Evolutionary conservation across 1,140 invertebrate genomes (phyloP), one percentile per base, ranked within the genome.

Genomic region (Amphibalanus amphitrite): DNA sequence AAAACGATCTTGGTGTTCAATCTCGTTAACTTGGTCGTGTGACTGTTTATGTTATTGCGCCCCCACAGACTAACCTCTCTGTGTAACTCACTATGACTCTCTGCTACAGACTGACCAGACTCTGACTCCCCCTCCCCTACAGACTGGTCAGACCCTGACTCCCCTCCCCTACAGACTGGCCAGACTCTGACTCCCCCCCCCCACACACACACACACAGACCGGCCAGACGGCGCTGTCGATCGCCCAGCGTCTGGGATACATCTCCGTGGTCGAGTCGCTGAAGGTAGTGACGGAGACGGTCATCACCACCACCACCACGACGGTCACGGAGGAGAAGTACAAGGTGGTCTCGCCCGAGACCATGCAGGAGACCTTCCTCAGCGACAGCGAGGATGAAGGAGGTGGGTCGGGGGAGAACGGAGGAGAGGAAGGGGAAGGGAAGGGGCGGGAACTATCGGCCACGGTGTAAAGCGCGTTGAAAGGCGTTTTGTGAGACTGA

Each of bases 361-460:
- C 91, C 68, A 95, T 99, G 91, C 92, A 98, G 77, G 97, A 99
- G 81, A 95, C 93, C 0, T 94, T 98, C 78, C 95, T 99, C 88
- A 97, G 95, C 0, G 97, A 99, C 82, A 98, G 95, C 0, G 97
- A 99, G 81, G 97, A 99, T 81, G 97, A 99, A 88, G 95, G 93
- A 84, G 94, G 93, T 93, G 85, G 79, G 83, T 77, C 81, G 97
- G 99, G 88, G 95, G 93, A 84, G 94, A 93, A 93, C 85, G 79
- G 33, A 20, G 20, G 33, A 38, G 33, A 38, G 33, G 33, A 38
- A 15, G 33, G 33, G 33, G 15, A 15, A 38, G 33, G 33, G 33
- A 15, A 38, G 33, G 33, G 15, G 33, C 4, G 33, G 4, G 33
- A 38, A 38, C 4, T 38, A 15, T 4, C 15, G 4, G 15, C 15